phyloP scores from a whole-genome alignment of 2,113 vertebrate genomes.

The Mus pahari region DNA sequence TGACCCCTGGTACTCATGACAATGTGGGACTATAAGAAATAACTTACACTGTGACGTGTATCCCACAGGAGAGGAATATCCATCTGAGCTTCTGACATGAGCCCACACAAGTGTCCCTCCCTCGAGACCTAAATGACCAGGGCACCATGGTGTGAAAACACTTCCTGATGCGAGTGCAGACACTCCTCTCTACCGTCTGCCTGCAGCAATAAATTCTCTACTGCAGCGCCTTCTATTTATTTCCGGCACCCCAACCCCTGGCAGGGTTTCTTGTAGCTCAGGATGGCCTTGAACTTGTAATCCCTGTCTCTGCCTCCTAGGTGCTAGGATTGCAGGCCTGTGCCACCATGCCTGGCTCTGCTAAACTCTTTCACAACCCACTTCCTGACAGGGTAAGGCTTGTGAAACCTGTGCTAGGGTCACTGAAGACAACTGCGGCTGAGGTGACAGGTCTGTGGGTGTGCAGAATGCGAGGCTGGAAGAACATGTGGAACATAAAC shows the following conservation, averaged over 20 bases:
- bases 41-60: background rate
- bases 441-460: background rate
- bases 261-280: background rate
- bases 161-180: background rate
- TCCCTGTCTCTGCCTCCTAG: background rate
- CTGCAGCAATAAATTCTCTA: background rate
- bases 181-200: too few species aligned
- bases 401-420: background rate
- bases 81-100: background rate
- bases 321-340: background rate
- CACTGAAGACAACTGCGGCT: background rate
- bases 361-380: background rate
- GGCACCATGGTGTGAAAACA: too few species aligned
- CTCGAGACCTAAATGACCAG: background rate
- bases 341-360: too few species aligned
- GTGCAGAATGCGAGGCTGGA: constrained; percentile 46
- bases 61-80: background rate
- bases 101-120: background rate
- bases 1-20: background rate
- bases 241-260: background rate
- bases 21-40: background rate
- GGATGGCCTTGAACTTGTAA: background rate
- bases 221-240: background rate
- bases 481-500: background rate
- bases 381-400: background rate